phyloP scores from a whole-genome alignment of 2,113 vertebrate species.

The Salminus brasiliensis region DNA sequence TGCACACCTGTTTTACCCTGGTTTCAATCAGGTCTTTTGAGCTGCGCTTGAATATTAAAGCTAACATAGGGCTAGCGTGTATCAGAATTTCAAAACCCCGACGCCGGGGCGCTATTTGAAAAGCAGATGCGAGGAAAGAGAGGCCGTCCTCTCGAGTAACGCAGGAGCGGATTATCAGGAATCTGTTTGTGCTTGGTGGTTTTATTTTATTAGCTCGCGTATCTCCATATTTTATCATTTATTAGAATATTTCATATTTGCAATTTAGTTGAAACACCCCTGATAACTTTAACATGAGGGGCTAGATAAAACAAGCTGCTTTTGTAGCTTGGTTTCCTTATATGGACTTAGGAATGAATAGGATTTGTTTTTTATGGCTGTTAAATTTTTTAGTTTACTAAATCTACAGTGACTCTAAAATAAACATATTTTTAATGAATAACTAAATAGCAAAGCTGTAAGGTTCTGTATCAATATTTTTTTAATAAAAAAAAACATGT shows the following conservation, averaged over 20 bases:
- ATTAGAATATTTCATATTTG: not conserved
- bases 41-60: not conserved
- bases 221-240: not conserved
- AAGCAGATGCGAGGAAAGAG: conserved; percentile 27
- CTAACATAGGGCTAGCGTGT: not conserved
- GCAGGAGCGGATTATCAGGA: not conserved
- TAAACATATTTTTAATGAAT: no score
- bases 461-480: no score
- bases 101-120: not conserved
- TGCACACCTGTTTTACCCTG: conserved; percentile 10
- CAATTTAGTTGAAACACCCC: not conserved
- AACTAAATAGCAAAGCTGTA: no score
- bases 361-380: no score
- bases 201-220: not conserved
- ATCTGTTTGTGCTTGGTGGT: not conserved
- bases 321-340: no score
- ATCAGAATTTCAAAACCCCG: conserved; percentile 29
- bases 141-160: not conserved
- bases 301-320: no score
- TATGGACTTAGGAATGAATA: no score
- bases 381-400: no score
- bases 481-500: no score
- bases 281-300: no score
- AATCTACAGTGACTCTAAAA: no score
- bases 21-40: conserved; percentile 1